These are phyloP conservation scores for Luperina testacea DNA, from an alignment of 2,888 invertebrate species.

Conservation along the genomic window DNA sequence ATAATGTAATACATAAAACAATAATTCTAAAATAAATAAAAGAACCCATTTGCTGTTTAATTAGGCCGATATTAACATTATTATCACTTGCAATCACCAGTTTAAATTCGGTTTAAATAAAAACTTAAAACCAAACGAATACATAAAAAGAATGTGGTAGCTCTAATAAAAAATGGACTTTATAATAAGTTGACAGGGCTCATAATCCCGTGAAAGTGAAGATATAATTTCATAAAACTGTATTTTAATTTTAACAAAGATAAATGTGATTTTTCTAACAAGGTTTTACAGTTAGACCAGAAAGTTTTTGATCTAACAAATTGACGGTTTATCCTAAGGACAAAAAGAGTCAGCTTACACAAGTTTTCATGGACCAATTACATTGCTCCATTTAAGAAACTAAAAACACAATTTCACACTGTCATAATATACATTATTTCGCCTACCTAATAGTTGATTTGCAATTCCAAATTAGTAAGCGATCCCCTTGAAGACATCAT, in stretches of 20 bases:
- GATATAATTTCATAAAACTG: conserved; percentile 48
- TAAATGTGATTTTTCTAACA: conserved; percentile 56
- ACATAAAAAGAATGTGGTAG: conserved; percentile 33
- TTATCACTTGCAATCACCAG: conserved; percentile 54
- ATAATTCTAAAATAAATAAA: conserved; percentile 65
- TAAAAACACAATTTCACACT: background rate
- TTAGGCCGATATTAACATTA: conserved; percentile 54
- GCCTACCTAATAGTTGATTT: conserved; percentile 40
- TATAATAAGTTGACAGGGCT: conserved; percentile 28
- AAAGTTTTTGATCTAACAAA: conserved; percentile 19
- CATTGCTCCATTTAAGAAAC: conserved; percentile 12
- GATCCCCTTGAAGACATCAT: background rate
- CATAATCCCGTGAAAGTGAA: conserved; percentile 40
- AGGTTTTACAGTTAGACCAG: conserved; percentile 55
- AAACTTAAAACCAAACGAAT: conserved; percentile 44
- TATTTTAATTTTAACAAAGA: conserved; percentile 41
- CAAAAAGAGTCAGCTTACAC: background rate
- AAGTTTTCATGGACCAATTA: conserved; percentile 3
- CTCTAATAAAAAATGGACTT: conserved; percentile 47
- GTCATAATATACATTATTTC: background rate
- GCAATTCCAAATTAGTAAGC: conserved; percentile 4
- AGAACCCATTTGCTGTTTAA: conserved; percentile 31
- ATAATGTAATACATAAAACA: conserved; percentile 69
- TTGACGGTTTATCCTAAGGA: conserved; percentile 22
- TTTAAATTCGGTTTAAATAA: conserved; percentile 50